Evolutionary conservation across 1,140 invertebrate genomes (phyloP).

Genomic region (Drosophila baimaii): DNA sequence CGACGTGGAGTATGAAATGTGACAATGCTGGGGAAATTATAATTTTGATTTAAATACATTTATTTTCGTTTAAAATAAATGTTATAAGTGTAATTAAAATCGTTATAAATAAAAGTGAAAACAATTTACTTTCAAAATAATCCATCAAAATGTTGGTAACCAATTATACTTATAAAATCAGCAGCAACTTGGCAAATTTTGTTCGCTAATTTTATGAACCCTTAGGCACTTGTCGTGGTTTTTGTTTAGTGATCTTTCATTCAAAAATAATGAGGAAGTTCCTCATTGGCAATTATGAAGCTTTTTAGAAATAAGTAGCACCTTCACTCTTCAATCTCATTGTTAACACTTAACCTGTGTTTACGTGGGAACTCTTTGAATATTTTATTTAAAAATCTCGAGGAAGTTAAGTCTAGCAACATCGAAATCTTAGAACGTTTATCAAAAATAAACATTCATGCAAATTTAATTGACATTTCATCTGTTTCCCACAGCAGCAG

Average conservation of each 20-base stretch:
- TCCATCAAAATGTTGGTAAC: too few relatives aligned
- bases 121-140: neutral
- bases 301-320: neutral
- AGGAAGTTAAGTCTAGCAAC: conserved; percentile 20
- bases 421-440: conserved; percentile 6
- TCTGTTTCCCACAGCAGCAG: conserved; percentile 34
- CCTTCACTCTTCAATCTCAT: conserved; percentile 10
- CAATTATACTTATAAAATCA: neutral
- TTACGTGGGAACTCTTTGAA: conserved; percentile 5
- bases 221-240: too few relatives aligned
- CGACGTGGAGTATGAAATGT: too few relatives aligned
- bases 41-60: too few relatives aligned
- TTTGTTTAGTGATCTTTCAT: neutral
- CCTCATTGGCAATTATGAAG: neutral
- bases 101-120: neutral
- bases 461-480: conserved; percentile 38
- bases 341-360: conserved; percentile 1
- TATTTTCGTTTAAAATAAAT: neutral
- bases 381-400: neutral
- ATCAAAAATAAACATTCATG: conserved; percentile 19
- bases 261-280: neutral
- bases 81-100: neutral
- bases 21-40: too few relatives aligned
- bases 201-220: neutral
- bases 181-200: neutral